Conservation (phyloP, 2,113 vertebrate genomes). For the Chaetorhynchus papuensis region DNA sequence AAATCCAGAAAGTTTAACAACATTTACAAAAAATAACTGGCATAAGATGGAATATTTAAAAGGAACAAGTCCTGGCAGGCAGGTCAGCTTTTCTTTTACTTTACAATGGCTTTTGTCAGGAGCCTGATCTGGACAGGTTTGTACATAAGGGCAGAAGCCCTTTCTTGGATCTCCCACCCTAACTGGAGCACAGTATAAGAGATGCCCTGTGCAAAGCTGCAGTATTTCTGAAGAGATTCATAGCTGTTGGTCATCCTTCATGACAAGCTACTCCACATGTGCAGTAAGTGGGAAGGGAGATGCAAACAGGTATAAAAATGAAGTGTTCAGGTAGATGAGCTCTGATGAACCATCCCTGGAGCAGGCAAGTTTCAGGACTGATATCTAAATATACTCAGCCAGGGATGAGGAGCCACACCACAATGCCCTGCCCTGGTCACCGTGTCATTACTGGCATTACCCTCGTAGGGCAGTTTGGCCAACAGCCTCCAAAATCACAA, state of each 20-base stretch:
- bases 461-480: neutral
- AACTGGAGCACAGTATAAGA: neutral
- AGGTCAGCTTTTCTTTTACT: neutral
- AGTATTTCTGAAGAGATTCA: neutral
- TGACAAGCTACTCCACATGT: neutral
- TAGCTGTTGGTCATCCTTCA: neutral
- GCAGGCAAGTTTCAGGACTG: neutral
- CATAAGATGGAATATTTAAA: neutral
- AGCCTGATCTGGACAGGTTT: neutral
- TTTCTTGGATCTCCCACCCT: neutral
- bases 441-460: accelerated
- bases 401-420: neutral
- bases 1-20: neutral
- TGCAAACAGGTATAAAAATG: neutral
- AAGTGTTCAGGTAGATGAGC: neutral
- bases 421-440: neutral
- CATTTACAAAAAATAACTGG: neutral
- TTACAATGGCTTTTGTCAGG: neutral
- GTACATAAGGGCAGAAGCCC: neutral
- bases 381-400: neutral
- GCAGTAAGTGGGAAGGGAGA: neutral
- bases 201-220: neutral
- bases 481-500: neutral
- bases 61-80: neutral
- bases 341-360: neutral